Base-by-base conservation (phyloP, 2,797 vertebrate genomes). In the Sebastes steindachneri region DNA sequence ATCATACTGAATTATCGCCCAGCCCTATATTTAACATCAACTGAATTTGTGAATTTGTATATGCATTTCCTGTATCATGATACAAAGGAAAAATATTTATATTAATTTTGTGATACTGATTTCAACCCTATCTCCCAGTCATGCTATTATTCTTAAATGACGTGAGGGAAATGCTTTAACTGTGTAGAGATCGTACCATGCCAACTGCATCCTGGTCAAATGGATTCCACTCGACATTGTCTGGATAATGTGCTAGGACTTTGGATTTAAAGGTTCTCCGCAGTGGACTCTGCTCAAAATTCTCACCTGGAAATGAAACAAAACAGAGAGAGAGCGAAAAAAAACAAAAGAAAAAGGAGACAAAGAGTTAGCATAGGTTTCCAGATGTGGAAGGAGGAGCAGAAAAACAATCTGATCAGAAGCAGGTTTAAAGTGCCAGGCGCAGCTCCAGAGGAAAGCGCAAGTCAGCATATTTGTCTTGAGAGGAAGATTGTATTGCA, bases 161-260 rank as follows among this genome's bases (percentile, higher is more conserved):
- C 5, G 53, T 53, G 2, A 63, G 3, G 26, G 7, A 29, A 25
- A 31, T 26, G 17, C 57, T 51, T 4, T 2, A 55, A 28, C 8
- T 53, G n/a, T 51, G 9, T 14, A 35, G 25, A 17, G n/a, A 25
- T 72, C 88, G 86, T 94, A 99, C 99, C 99, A 99, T 99, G 96
- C 99, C 99, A 89, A 99, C 99, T 55, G 99, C 99, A 96, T 99
- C 99, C 94, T 99, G 99, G 94, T 99, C 99, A 93, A 99, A 99
- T 19, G 98, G 97, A 93, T 97, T 99, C 99, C 98, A 99, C 93
- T 99, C 99, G 76, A 99, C 98, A 92, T 99, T 99, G 82, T 98
- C 97, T 53, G 98, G 98, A 95, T 98, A 99, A 86, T 98, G 97
- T 89, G 98, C 97, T 88, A 99, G 96, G 92, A 99, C 98, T 95